Evolutionary conservation across 2,888 invertebrate species (phyloP).

Genomic region (Caradrina clavipalpis): DNA sequence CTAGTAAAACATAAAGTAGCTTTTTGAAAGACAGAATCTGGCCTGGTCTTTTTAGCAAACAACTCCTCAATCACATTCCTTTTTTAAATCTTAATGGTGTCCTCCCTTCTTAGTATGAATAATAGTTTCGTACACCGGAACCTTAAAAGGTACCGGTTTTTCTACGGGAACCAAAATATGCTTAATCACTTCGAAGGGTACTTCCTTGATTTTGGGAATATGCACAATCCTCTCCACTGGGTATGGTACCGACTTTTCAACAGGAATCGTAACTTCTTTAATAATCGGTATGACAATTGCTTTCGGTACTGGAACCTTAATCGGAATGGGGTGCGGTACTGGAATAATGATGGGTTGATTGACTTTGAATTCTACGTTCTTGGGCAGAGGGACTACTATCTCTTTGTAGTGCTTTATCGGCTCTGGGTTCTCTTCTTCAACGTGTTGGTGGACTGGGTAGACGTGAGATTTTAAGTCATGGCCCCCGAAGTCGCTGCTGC

Average conservation of each 20-base stretch:
- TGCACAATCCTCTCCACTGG: conserved; percentile 93
- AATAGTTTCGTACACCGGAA: conserved; percentile 93
- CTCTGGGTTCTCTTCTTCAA: conserved; percentile 93
- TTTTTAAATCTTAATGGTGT: conserved; percentile 81
- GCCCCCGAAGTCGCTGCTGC: conserved; percentile 74
- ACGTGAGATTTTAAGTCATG: conserved; percentile 84
- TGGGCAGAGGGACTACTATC: conserved; percentile 92
- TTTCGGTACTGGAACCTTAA: conserved; percentile 93
- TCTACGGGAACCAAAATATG: conserved; percentile 93
- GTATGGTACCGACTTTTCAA: conserved; percentile 94
- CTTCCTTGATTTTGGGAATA: conserved; percentile 92
- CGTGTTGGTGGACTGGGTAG: conserved; percentile 92
- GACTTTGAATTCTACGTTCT: conserved; percentile 91
- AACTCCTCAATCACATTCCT: conserved; percentile 4
- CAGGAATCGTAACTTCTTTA: conserved; percentile 93
- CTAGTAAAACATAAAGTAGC: no score
- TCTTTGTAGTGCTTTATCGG: conserved; percentile 93
- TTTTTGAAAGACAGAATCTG: neutral
- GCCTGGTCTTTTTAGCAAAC: neutral
- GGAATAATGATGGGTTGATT: conserved; percentile 91
- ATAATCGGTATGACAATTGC: conserved; percentile 93
- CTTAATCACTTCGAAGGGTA: conserved; percentile 93
- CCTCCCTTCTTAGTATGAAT: conserved; percentile 93
- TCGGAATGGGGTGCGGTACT: conserved; percentile 92
- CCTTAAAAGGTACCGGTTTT: conserved; percentile 93